These are phyloP conservation scores for Baryphthengus martii DNA, from an alignment of 2,113 vertebrate species.

Conservation along the genomic window DNA sequence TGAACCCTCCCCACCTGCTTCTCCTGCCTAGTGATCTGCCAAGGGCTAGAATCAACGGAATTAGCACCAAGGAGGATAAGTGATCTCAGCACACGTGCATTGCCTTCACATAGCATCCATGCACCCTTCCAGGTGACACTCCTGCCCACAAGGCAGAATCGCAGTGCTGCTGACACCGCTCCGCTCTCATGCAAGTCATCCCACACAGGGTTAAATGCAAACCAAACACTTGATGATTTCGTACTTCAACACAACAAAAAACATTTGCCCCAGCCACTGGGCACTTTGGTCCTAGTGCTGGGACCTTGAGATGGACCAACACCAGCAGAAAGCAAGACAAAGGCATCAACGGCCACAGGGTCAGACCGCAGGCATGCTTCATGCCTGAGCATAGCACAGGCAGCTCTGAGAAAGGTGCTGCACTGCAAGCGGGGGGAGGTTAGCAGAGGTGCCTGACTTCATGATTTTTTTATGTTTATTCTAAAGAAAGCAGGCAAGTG, in stretches of 20 bases:
- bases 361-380: accelerated
- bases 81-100: accelerated
- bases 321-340: accelerated
- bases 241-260: not conserved
- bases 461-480: not conserved
- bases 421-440: not conserved
- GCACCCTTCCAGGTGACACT: not conserved
- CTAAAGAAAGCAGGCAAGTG: not conserved
- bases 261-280: not conserved
- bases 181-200: accelerated
- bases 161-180: not conserved
- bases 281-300: accelerated
- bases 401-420: not conserved
- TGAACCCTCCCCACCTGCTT: accelerated
- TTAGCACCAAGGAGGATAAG: not conserved
- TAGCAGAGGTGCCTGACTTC: not conserved
- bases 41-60: accelerated
- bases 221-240: not conserved
- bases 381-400: accelerated
- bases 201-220: not conserved
- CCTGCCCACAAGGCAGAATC: accelerated
- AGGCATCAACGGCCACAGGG: accelerated
- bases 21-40: not conserved
- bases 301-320: not conserved
- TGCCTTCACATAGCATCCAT: not conserved